Evolutionary conservation across 35 echinoderm and acorn worm genomes (phyloP), one percentile per base, ranked within the genome.

Genomic region (Chiridota heheva): DNA sequence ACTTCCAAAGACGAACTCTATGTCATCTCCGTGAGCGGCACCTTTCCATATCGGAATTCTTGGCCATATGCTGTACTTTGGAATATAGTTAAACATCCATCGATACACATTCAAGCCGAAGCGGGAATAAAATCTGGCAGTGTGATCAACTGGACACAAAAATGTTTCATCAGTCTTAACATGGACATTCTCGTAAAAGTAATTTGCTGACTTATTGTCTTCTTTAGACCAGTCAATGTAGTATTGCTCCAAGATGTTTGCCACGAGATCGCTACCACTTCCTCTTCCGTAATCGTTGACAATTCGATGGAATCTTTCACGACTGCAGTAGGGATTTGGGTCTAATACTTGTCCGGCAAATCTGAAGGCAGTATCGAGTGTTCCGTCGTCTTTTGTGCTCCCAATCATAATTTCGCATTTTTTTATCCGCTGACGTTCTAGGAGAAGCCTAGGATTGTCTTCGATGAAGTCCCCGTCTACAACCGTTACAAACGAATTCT

Each of bases 211-310:
- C 17, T 70, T 70, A 27, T 95, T 71, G 42, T 96, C 92, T 39
- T 74, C 82, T 31, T 63, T 38, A 29, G 86, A 79, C 92, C 92
- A 96, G 38, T 90, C 82, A 34, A 86, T 68, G 59, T 96, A 96
- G 38, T 86, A 44, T 5, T 90, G 86, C 26, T 65, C 35, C 13
- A 87, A 81, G 1, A 82, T 57, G 40, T 83, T 73, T 10, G 81
- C 40, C 26, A 96, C 83, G 18, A 65, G 18, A 30, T 80, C 86
- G 56, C 76, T 88, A 0, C 32, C 38, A 36, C 44, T 39, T 20
- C 64, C 26, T 53, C 60, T 44, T 36, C 40, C 36, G 27, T 82
- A 89, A 0, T 34, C 55, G 38, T 48, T 36, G 16, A 81, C 42
- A 4, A 46, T 89, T 22, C 33, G 29, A 34, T 81, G 35, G 42